A percentile compares a stretch with the other conserved stretches of the same genome.
These are phyloP conservation scores for Prunella strophiata DNA, from an alignment of 2,797 vertebrate genomes.

Conservation along the genomic window DNA sequence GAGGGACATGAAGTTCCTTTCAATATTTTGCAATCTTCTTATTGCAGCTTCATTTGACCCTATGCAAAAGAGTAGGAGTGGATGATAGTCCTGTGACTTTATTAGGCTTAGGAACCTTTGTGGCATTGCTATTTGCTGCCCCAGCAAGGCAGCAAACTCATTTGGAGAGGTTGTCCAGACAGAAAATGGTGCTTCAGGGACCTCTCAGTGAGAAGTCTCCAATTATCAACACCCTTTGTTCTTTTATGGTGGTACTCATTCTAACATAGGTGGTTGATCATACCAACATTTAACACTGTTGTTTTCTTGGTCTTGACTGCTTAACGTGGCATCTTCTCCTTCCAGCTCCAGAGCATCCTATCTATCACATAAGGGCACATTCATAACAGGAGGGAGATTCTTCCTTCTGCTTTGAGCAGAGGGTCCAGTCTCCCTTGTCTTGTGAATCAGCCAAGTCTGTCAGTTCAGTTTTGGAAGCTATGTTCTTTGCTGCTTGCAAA, in stretches of 20 bases:
- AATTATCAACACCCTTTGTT: not conserved
- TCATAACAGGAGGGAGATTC: not conserved
- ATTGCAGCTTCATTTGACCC: not conserved
- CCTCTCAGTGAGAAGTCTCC: not conserved
- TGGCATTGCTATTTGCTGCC: not conserved
- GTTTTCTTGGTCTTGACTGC: not conserved
- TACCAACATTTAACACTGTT: not conserved
- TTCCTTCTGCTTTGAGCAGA: not conserved
- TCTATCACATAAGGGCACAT: not conserved
- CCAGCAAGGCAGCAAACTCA: not conserved
- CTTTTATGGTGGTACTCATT: not conserved
- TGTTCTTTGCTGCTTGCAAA: not conserved
- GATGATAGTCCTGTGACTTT: not conserved
- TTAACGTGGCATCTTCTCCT: not conserved
- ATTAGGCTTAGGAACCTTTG: not conserved
- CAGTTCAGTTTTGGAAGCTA: not conserved
- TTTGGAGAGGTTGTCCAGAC: not conserved
- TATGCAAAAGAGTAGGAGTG: not conserved
- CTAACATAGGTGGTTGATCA: rapidly evolving
- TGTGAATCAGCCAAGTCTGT: not conserved
- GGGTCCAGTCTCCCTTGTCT: not conserved
- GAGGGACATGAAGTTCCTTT: not conserved
- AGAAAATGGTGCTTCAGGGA: not conserved
- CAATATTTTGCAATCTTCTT: not conserved
- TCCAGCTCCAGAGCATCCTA: not conserved